phyloP scores from a whole-genome alignment of 2,113 vertebrate genomes.

The Entelurus aequoreus region DNA sequence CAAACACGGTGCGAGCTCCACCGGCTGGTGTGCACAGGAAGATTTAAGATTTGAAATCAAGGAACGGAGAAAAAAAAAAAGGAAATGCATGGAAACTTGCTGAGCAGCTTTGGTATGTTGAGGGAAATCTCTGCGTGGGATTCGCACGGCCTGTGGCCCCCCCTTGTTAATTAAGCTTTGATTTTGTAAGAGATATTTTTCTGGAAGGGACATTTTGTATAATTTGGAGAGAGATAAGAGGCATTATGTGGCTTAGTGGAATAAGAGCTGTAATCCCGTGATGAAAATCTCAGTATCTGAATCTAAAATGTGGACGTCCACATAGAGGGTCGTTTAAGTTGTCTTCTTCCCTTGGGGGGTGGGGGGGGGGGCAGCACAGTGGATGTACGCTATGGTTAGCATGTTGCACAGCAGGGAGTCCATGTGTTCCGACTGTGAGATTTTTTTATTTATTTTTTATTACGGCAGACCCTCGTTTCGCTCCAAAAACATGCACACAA shows the following conservation, averaged over 20 bases:
- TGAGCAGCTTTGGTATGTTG: constrained; percentile 19
- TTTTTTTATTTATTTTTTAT: no score
- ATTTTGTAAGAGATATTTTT: constrained; percentile 30
- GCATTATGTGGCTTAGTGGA: constrained; percentile 23
- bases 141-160: constrained; percentile 3
- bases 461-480: no score
- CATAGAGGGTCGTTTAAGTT: no score
- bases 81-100: neutral
- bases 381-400: no score
- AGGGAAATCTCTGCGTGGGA: constrained; percentile 3
- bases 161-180: constrained; percentile 32
- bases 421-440: no score
- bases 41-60: constrained; percentile 24
- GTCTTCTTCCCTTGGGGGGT: no score
- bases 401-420: no score
- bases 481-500: no score
- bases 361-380: no score
- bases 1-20: constrained; percentile 34
- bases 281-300: neutral
- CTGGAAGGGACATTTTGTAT: constrained; percentile 4
- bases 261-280: constrained; percentile 16
- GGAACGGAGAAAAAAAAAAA: neutral
- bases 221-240: constrained; percentile 22
- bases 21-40: constrained; percentile 34
- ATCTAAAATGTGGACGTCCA: constrained; percentile 4